Conservation (phyloP, 2,797 vertebrate species). For the Chanos chanos region DNA sequence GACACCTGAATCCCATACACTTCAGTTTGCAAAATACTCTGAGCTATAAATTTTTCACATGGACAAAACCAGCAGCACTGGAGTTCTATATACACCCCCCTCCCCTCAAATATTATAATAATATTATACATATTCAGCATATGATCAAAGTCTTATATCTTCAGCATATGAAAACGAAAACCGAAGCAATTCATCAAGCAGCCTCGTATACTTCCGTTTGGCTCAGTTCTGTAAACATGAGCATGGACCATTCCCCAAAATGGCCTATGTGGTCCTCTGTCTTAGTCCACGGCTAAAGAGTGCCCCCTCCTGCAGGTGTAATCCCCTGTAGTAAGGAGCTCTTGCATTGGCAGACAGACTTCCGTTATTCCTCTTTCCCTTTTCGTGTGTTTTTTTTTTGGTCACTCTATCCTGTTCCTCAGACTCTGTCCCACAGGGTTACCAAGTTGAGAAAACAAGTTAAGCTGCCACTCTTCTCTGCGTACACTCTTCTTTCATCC, state of each 20-base stretch:
- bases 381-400: not conserved
- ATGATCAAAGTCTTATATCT: slow-evolving; percentile 55
- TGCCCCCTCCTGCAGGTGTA: slow-evolving; percentile 45
- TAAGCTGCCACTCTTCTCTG: not conserved
- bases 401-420: not conserved
- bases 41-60: slow-evolving; percentile 43
- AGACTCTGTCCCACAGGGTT: not conserved
- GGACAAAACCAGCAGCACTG: slow-evolving; percentile 57
- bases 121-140: slow-evolving; percentile 57
- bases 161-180: slow-evolving; percentile 49
- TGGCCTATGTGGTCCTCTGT: slow-evolving; percentile 21
- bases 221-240: slow-evolving; percentile 50
- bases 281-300: slow-evolving; percentile 13
- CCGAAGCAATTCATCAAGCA: slow-evolving; percentile 57
- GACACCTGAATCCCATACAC: slow-evolving; percentile 50
- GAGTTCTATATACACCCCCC: slow-evolving; percentile 59
- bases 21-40: slow-evolving; percentile 48
- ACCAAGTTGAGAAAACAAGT: not conserved
- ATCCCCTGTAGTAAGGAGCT: slow-evolving; percentile 37
- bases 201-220: slow-evolving; percentile 61
- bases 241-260: slow-evolving; percentile 21
- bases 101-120: slow-evolving; percentile 49
- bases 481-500: not conserved
- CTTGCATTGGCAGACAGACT: slow-evolving; percentile 10
- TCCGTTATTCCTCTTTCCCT: not conserved